Percentiles rank a stretch among this genome's conserved stretches.
These are phyloP conservation scores for Prunella fulvescens DNA, from an alignment of 2,113 vertebrate genomes.

Conservation along the genomic window DNA sequence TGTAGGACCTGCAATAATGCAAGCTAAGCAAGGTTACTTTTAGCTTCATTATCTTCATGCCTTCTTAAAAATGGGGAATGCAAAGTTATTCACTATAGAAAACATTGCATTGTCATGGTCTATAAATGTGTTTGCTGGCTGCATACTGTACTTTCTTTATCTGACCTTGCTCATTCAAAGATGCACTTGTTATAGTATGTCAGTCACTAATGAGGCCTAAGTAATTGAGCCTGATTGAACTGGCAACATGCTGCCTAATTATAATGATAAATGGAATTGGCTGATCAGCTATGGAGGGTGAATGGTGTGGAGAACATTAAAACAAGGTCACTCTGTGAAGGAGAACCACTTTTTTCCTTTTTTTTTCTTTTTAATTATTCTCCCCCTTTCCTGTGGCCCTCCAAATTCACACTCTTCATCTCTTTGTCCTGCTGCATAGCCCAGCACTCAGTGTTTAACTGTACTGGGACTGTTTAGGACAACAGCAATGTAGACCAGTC, in stretches of 20 bases:
- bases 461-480: background rate
- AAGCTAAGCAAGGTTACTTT: constrained; percentile 31
- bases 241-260: constrained; percentile 86
- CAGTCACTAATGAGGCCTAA: constrained; percentile 86
- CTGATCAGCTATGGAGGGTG: constrained; percentile 77
- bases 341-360: constrained; percentile 42
- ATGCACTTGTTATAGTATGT: constrained; percentile 78
- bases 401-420: background rate
- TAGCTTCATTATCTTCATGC: constrained; percentile 8
- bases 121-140: constrained; percentile 55
- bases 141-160: constrained; percentile 64
- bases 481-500: background rate
- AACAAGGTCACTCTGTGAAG: constrained; percentile 78
- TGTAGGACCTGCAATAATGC: background rate
- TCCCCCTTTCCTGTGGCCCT: background rate
- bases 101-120: constrained; percentile 19
- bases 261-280: constrained; percentile 86
- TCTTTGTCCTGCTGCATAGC: background rate
- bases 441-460: background rate
- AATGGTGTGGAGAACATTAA: constrained; percentile 76
- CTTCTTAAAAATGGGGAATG: background rate
- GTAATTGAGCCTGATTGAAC: constrained; percentile 89
- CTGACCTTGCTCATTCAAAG: constrained; percentile 75
- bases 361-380: background rate
- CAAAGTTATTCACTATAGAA: background rate